Evolutionary conservation across 53 echinoderm and acorn worm genomes (phyloP).

Genomic region (Temnopleurus reevesii): DNA sequence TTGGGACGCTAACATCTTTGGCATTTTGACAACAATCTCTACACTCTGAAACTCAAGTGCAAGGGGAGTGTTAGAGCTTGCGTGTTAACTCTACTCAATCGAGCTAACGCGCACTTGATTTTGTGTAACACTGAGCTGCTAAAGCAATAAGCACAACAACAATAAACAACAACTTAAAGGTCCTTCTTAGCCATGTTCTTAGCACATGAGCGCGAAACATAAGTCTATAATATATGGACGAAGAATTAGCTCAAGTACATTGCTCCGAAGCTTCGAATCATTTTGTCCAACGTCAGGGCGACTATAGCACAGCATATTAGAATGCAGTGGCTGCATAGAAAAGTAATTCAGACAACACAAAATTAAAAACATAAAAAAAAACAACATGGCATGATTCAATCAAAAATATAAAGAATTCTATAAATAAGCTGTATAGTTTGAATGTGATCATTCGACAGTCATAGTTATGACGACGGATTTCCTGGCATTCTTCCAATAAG

Average conservation of each 20-base stretch:
- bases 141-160: too few species aligned
- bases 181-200: neutral
- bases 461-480: neutral
- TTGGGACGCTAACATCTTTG: neutral
- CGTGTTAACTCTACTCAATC: neutral
- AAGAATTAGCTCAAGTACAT: neutral
- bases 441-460: neutral
- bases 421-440: neutral
- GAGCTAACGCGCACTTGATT: neutral
- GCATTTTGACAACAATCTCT: neutral
- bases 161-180: neutral
- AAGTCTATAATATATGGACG: slow-evolving; percentile 5
- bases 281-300: slow-evolving; percentile 16
- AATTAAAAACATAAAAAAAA: neutral
- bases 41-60: neutral
- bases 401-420: neutral
- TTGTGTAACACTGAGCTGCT: too few species aligned
- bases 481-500: neutral
- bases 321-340: slow-evolving; percentile 3
- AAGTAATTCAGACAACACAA: neutral
- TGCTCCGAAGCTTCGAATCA: neutral
- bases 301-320: neutral
- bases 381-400: neutral
- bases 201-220: neutral
- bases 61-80: neutral